Base-by-base conservation (phyloP, 1,140 invertebrate species). In the Popillia japonica region DNA sequence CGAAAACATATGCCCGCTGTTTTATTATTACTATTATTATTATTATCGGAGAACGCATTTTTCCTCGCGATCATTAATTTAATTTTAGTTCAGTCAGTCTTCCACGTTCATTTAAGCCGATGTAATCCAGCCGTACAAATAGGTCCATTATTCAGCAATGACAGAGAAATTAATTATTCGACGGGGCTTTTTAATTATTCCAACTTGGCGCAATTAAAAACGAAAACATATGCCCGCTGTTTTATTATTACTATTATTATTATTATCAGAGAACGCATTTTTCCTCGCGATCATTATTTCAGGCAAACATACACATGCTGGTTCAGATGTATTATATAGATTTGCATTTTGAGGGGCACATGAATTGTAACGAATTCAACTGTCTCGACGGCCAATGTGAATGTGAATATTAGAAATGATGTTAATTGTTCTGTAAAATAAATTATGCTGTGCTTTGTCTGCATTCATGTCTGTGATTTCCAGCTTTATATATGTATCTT, bases 81-180 rank as follows among this genome's bases (percentile, higher is more conserved):
- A n/a, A n/a, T n/a, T n/a, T n/a, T n/a, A n/a, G n/a, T n/a, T n/a
- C n/a, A n/a, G n/a, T n/a, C n/a, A n/a, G n/a, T n/a, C n/a, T n/a
- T n/a, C n/a, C n/a, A n/a, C n/a, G n/a, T n/a, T 44, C 14, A 44
- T 44, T 44, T 44, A 44, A 14, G 10, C 44, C 10, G 44, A 48
- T 48, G n/a, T 48, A 48, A 48, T 48, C 44, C 10, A 48, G 44
- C 44, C 44, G 10, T 17, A 14, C 44, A 14, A 17, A 48, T 48
- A 17, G 44, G n/a, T 48, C 44, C n/a, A 48, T 48, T 48, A 48
- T 48, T 48, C 44, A 48, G 44, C 44, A 48, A 48, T 48, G 44
- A 48, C 44, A 48, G 44, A 17, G n/a, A 48, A 48, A 48, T 48
- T 48, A 48, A 48, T 48, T 48, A 48, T 48, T 48, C 10, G n/a